phyloP scores from a whole-genome alignment of 2,888 invertebrate genomes.

The Drosophila siamana region DNA sequence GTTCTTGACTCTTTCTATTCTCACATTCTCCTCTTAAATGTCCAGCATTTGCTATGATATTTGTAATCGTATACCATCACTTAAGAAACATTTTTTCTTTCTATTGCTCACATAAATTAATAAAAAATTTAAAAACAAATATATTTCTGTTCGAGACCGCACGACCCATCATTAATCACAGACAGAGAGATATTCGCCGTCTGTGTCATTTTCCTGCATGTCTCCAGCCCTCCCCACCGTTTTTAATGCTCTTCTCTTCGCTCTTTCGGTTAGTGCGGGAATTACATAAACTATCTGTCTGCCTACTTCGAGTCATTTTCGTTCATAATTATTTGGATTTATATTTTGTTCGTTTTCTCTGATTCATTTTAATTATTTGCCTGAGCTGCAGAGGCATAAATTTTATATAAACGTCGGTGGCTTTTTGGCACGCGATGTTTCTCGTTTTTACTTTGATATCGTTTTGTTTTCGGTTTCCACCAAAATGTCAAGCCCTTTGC shows the following conservation, averaged over 20 bases:
- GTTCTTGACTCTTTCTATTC: not conserved
- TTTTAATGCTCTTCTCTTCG: slow-evolving; percentile 1
- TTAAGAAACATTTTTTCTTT: slow-evolving; percentile 25
- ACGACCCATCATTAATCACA: slow-evolving; percentile 77
- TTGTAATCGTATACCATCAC: slow-evolving; percentile 27
- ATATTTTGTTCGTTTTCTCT: slow-evolving; percentile 43
- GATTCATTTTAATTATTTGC: slow-evolving; percentile 76
- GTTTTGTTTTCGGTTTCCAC: slow-evolving; percentile 65
- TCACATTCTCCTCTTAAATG: not conserved
- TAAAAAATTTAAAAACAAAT: slow-evolving; percentile 79
- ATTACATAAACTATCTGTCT: slow-evolving; percentile 50
- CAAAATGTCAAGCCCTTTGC: slow-evolving; percentile 81
- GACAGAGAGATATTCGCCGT: slow-evolving; percentile 60
- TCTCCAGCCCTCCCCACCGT: not conserved
- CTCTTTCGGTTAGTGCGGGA: slow-evolving; percentile 3
- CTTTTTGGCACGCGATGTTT: slow-evolving; percentile 79
- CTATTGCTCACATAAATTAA: slow-evolving; percentile 67
- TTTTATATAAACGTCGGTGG: slow-evolving; percentile 76
- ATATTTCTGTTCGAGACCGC: slow-evolving; percentile 66
- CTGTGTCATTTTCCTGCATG: slow-evolving; percentile 69
- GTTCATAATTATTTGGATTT: slow-evolving; percentile 72
- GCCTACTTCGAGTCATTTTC: slow-evolving; percentile 37
- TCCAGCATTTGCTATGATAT: not conserved
- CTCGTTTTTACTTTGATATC: slow-evolving; percentile 59
- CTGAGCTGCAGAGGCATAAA: slow-evolving; percentile 75